Evolutionary conservation across 2,797 vertebrate genomes (phyloP).

Genomic region (Micromesistius poutassou): DNA sequence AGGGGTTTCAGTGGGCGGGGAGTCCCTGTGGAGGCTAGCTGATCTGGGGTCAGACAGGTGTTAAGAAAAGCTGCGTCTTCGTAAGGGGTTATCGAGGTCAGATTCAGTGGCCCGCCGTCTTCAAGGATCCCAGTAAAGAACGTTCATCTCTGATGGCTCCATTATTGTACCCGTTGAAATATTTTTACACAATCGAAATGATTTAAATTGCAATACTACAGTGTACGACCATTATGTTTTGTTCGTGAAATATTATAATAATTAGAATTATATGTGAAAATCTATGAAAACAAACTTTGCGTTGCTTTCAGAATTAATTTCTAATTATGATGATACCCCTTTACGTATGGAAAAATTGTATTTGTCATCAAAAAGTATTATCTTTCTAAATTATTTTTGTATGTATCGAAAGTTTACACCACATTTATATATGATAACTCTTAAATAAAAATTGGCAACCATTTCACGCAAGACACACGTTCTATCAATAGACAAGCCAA

Average conservation of each 20-base stretch:
- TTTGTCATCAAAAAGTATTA: not conserved
- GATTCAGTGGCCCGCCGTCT: not conserved
- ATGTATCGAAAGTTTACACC: too few relatives aligned
- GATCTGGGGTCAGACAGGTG: constrained; percentile 37
- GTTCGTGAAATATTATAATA: not conserved
- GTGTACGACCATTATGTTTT: not conserved
- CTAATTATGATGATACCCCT: too few relatives aligned
- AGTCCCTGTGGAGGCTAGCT: not conserved
- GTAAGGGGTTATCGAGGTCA: not conserved
- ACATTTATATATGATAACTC: too few relatives aligned
- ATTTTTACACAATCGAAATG: too few relatives aligned
- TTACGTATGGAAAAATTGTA: not conserved
- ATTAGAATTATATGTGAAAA: not conserved
- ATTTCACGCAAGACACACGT: not conserved
- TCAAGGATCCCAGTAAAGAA: not conserved
- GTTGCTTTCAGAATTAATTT: too few relatives aligned
- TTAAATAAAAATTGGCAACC: too few relatives aligned
- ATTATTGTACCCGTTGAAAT: not conserved
- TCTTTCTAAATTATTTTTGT: too few relatives aligned
- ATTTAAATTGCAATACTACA: not conserved
- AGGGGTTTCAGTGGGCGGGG: not conserved
- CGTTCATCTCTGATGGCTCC: not conserved
- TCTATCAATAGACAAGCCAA: too few relatives aligned
- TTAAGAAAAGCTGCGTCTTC: not conserved
- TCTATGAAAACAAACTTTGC: too few relatives aligned